phyloP scores from a whole-genome alignment of 2,113 vertebrate genomes.

The Aegotheles bennettii region DNA sequence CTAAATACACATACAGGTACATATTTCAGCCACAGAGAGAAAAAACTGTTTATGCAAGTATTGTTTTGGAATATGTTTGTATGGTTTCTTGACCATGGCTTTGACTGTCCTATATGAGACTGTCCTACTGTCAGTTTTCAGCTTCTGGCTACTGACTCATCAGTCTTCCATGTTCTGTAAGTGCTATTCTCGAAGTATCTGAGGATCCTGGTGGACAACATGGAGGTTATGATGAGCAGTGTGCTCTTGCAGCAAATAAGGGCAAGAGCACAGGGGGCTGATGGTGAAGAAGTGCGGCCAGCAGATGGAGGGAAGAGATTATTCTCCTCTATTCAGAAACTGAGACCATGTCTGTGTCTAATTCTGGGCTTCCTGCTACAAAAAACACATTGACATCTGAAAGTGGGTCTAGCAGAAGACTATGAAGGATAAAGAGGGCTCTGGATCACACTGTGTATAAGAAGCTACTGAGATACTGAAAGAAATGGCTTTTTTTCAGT shows the following conservation, averaged over 20 bases:
- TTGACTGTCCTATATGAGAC: neutral
- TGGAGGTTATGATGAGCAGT: neutral
- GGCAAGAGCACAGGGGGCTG: neutral
- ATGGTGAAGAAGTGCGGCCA: neutral
- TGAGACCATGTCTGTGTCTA: neutral
- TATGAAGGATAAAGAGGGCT: neutral
- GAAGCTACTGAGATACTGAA: neutral
- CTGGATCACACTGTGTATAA: neutral
- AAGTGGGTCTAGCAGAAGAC: neutral
- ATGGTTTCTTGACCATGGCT: neutral
- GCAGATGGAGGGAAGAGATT: neutral
- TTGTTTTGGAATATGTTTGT: neutral
- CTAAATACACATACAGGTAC: neutral
- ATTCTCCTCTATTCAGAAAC: neutral
- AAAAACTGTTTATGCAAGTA: fast-evolving
- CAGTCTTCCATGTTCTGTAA: neutral
- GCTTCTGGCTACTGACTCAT: neutral
- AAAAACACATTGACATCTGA: neutral
- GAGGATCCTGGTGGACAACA: neutral
- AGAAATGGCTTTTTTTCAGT: neutral
- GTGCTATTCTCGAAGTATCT: neutral
- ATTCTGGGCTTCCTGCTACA: neutral
- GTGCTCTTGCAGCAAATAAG: neutral
- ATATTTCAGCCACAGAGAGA: neutral
- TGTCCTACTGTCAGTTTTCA: neutral